These are phyloP conservation scores for Laticauda laticaudata DNA, from an alignment of 2,113 vertebrate genomes.

Conservation along the genomic window DNA sequence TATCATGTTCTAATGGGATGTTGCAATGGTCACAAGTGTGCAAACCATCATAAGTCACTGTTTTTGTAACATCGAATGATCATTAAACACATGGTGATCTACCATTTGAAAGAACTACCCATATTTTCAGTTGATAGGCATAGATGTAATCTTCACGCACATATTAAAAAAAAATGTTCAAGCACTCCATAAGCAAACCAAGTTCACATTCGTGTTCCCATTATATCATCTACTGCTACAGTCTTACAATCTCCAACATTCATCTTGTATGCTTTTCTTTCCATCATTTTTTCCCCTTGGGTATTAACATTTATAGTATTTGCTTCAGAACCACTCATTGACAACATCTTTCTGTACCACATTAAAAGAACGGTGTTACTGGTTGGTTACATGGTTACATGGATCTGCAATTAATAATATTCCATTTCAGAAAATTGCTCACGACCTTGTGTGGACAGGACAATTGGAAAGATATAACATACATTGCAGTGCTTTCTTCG, in stretches of 20 bases:
- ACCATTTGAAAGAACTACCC: no score
- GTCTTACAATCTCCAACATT: background rate
- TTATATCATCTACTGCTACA: background rate
- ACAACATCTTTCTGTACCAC: background rate
- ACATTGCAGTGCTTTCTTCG: background rate
- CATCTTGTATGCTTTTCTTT: background rate
- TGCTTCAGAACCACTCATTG: background rate
- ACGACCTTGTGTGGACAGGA: background rate
- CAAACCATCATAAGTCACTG: no score
- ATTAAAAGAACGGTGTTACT: background rate
- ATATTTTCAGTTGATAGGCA: background rate
- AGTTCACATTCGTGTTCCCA: background rate
- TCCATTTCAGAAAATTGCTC: background rate
- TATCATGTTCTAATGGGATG: constrained; percentile 27
- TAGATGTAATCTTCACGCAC: background rate
- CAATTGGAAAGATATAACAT: background rate
- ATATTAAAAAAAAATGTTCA: background rate
- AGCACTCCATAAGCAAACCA: background rate
- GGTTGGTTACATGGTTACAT: background rate
- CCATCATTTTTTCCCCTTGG: background rate
- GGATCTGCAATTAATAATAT: background rate
- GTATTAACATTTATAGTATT: background rate
- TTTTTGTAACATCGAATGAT: no score
- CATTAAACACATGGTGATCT: no score
- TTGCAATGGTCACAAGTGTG: background rate